Conservation (phyloP, 2,888 invertebrate species). For the Pachydiplax longipennis region DNA sequence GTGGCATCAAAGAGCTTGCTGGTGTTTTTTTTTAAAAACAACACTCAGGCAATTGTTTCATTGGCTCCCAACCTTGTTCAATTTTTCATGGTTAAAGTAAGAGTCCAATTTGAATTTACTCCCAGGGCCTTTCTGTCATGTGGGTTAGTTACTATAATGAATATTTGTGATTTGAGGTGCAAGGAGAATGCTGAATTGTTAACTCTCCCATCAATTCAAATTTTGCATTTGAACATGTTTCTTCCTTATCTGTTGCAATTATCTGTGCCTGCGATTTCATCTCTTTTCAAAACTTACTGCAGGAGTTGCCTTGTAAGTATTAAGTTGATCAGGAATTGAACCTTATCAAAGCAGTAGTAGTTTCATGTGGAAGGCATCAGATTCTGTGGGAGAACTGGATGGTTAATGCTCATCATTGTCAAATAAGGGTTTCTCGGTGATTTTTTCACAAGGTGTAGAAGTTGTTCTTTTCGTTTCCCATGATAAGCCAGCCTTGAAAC, state of each 20-base stretch:
- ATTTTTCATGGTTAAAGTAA: background rate
- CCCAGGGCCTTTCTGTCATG: background rate
- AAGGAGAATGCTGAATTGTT: background rate
- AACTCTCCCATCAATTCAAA: background rate
- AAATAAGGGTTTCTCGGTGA: background rate
- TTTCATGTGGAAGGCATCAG: background rate
- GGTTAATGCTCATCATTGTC: background rate
- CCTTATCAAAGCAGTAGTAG: background rate
- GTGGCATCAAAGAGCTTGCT: background rate
- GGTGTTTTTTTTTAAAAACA: background rate
- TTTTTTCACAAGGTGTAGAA: background rate
- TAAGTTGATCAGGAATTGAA: background rate
- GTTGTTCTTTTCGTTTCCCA: background rate
- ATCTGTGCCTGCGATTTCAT: background rate
- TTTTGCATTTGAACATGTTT: background rate
- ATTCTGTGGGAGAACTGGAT: conserved; percentile 1
- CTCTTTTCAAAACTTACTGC: background rate
- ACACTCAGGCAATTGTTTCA: background rate
- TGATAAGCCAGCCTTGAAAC: background rate
- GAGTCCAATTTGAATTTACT: background rate
- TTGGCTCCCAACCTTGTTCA: conserved; percentile 16
- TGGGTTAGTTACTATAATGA: background rate
- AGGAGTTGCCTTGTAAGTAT: background rate
- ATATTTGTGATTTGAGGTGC: background rate
- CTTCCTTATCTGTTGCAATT: background rate